Evolutionary conservation across 1,140 invertebrate species (phyloP).

Genomic region (Epicauta chinensis): DNA sequence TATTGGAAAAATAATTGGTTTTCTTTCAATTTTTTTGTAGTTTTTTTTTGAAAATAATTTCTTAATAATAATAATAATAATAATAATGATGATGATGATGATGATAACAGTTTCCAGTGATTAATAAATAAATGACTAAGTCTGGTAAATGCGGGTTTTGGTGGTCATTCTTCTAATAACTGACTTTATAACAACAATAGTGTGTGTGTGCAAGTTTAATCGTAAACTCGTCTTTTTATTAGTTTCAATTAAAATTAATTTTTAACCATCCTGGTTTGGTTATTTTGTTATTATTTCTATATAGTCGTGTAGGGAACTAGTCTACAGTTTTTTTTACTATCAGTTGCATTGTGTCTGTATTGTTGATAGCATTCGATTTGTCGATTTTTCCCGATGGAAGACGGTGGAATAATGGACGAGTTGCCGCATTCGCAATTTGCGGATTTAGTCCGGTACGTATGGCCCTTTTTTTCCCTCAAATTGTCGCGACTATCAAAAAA

Average conservation of each 20-base stretch:
- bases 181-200: no score
- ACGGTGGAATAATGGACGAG: slow-evolving; percentile 2
- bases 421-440: slow-evolving; percentile 28
- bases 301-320: no score
- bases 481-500: no score
- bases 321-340: no score
- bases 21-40: neutral
- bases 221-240: slow-evolving; percentile 16
- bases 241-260: slow-evolving; percentile 38
- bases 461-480: no score
- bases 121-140: slow-evolving; percentile 19
- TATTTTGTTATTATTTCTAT: neutral
- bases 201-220: neutral
- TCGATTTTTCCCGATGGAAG: no score
- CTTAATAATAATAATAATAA: neutral
- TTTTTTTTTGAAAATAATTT: neutral
- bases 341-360: no score
- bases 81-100: neutral
- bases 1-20: no score
- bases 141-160: slow-evolving; percentile 16
- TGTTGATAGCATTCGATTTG: no score
- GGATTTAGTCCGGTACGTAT: slow-evolving; percentile 30
- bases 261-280: slow-evolving; percentile 38
- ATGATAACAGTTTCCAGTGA: neutral
- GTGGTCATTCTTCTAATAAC: slow-evolving; percentile 4